Evolutionary conservation across 92 coral and sea anemone genomes (phyloP).

Genomic region (Nematostella vectensis): DNA sequence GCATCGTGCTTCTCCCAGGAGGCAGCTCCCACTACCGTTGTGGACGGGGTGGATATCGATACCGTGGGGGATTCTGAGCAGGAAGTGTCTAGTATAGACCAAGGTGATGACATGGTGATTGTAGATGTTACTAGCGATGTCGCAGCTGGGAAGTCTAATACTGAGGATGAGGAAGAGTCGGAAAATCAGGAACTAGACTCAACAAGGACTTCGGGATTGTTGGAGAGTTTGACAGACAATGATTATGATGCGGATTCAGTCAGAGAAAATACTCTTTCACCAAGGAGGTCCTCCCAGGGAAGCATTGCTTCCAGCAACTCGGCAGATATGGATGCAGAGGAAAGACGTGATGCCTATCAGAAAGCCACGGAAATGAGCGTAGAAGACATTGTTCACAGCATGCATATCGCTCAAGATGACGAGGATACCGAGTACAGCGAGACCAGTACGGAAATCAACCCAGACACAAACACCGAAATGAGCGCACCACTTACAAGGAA

Average conservation of each 20-base stretch:
- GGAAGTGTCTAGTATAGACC: constrained; percentile 54
- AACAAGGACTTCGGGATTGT: background rate
- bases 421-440: constrained; percentile 28
- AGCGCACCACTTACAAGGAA: background rate
- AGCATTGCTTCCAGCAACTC: constrained; percentile 8
- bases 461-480: background rate
- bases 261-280: background rate
- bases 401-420: background rate
- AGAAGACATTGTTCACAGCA: constrained; percentile 17
- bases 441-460: constrained; percentile 24
- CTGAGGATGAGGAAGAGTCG: background rate
- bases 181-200: constrained; percentile 9
- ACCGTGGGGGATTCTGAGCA: constrained; percentile 45
- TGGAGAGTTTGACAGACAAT: constrained; percentile 16
- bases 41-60: constrained; percentile 63
- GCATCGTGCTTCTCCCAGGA: constrained; percentile 7
- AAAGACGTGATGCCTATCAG: constrained; percentile 10
- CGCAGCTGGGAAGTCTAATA: background rate
- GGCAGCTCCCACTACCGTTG: constrained; percentile 37
- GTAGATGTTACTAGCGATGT: constrained; percentile 48
- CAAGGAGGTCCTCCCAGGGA: constrained; percentile 19
- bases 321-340: background rate
- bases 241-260: background rate
- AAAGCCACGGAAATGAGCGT: constrained; percentile 38
- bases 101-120: constrained; percentile 71